phyloP scores from a whole-genome alignment of 2,797 vertebrate genomes.

The Eleutherodactylus coqui region DNA sequence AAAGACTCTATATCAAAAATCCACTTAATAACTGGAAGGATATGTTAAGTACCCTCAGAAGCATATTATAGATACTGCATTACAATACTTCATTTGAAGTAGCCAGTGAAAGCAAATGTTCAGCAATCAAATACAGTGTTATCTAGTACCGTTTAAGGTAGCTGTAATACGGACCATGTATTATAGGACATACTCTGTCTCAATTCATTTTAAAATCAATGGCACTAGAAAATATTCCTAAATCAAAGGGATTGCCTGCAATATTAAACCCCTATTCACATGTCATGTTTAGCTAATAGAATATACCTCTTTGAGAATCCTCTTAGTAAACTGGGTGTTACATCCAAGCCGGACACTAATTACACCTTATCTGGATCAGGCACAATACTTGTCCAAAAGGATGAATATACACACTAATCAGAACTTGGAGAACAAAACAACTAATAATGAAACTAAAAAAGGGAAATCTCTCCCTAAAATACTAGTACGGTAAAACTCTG shows the following conservation, averaged over 20 bases:
- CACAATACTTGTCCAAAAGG: too few species aligned
- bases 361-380: too few species aligned
- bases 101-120: conserved; percentile 1
- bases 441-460: too few species aligned
- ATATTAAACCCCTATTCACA: neutral
- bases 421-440: too few species aligned
- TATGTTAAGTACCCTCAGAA: conserved; percentile 22
- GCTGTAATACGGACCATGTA: neutral
- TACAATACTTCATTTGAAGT: conserved; percentile 15
- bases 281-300: neutral
- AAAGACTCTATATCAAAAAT: conserved; percentile 23
- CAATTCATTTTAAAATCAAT: neutral
- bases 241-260: neutral
- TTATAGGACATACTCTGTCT: neutral
- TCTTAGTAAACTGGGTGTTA: too few species aligned
- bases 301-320: too few species aligned
- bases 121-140: neutral
- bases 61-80: conserved; percentile 20
- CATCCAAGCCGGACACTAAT: too few species aligned
- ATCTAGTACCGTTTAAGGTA: neutral
- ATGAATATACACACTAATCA: too few species aligned
- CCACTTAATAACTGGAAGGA: conserved; percentile 43
- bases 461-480: too few species aligned
- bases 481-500: too few species aligned
- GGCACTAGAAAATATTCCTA: neutral